Conservation (phyloP, 2,797 vertebrate genomes). For the Muscicapa striata region DNA sequence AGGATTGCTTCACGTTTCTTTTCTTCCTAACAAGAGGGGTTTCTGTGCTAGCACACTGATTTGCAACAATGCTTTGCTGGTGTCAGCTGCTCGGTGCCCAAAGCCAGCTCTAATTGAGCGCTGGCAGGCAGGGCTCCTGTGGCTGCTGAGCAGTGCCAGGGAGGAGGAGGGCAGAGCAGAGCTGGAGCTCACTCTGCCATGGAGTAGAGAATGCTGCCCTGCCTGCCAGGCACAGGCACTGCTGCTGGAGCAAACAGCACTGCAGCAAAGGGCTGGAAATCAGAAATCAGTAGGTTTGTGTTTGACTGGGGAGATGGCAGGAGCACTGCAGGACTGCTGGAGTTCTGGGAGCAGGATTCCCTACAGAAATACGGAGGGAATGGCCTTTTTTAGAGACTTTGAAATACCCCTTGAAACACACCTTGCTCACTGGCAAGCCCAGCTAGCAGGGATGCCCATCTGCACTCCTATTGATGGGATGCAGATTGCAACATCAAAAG, state of each 20-base stretch:
- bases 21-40: not conserved
- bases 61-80: not conserved
- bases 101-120: not conserved
- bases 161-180: not conserved
- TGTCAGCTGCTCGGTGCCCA: not conserved
- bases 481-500: constrained; percentile 15
- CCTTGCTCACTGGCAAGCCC: not conserved
- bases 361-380: not conserved
- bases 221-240: not conserved
- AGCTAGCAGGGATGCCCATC: not conserved
- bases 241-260: not conserved
- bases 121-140: not conserved
- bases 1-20: not conserved
- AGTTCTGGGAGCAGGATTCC: not conserved
- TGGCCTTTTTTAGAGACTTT: not conserved
- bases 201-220: not conserved
- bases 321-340: not conserved
- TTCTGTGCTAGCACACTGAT: not conserved
- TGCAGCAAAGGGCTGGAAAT: not conserved
- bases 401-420: not conserved
- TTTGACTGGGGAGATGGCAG: not conserved
- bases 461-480: not conserved
- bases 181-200: not conserved
- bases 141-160: not conserved
- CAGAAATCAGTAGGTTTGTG: not conserved